These are phyloP conservation scores for Torymus aiolomorphi DNA, from an alignment of 2,888 invertebrate species.

Conservation along the genomic window DNA sequence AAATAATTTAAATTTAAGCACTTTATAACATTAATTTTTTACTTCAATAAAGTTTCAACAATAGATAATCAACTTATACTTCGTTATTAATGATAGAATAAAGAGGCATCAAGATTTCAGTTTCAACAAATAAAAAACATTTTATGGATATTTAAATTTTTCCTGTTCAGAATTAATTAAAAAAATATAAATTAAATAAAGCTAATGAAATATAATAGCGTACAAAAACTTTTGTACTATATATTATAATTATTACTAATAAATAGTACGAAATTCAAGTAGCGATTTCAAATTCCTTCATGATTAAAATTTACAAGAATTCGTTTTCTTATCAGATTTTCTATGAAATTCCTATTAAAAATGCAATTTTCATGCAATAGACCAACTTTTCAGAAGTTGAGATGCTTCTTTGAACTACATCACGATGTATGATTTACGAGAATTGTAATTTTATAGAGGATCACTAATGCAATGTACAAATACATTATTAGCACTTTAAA, in stretches of 20 bases:
- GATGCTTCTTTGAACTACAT: conserved; percentile 13
- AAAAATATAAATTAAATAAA: conserved; percentile 38
- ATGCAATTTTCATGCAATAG: conserved; percentile 30
- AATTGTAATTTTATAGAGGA: conserved; percentile 22
- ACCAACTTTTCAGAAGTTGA: neutral
- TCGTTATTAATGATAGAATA: conserved; percentile 22
- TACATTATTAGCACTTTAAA: conserved; percentile 34
- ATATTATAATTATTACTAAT: conserved; percentile 40
- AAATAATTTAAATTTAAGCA: conserved; percentile 36
- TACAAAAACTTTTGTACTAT: conserved; percentile 42
- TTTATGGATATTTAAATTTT: conserved; percentile 11
- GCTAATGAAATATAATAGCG: conserved; percentile 39
- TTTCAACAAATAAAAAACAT: conserved; percentile 33
- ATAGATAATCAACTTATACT: conserved; percentile 35
- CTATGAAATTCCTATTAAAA: conserved; percentile 51
- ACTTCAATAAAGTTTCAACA: conserved; percentile 34
- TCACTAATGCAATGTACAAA: conserved; percentile 54
- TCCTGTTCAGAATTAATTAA: conserved; percentile 4
- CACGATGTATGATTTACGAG: conserved; percentile 1
- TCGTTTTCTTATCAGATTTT: conserved; percentile 23
- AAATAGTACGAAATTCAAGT: conserved; percentile 34
- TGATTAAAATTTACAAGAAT: conserved; percentile 46
- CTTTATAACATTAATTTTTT: conserved; percentile 36
- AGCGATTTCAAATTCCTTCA: conserved; percentile 42
- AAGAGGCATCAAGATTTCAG: conserved; percentile 23